Conservation (phyloP, 2,113 vertebrate genomes). For the Seriola quinqueradiata region DNA sequence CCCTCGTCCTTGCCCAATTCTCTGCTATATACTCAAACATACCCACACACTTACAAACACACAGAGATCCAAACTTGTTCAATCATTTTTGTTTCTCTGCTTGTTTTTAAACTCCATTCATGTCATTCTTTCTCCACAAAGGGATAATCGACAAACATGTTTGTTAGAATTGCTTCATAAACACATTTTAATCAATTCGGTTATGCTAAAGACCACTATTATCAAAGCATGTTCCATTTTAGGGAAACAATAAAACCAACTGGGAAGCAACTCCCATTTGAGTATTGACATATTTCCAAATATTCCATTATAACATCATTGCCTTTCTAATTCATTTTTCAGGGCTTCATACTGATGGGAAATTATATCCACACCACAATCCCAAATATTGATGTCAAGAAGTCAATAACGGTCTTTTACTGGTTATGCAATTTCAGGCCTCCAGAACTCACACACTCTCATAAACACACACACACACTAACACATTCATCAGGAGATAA, state of each 20-base stretch:
- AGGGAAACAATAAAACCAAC: conserved; percentile 30
- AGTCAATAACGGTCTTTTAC: conserved; percentile 38
- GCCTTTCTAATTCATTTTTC: conserved; percentile 50
- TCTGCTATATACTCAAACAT: conserved; percentile 10
- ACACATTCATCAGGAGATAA: not conserved
- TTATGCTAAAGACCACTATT: conserved; percentile 2
- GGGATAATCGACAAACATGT: not conserved
- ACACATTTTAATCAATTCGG: conserved; percentile 43
- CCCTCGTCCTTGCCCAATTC: not conserved
- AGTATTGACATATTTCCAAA: conserved; percentile 47
- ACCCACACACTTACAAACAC: not conserved
- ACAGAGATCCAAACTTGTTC: not conserved
- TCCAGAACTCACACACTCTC: not conserved
- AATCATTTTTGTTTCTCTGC: not conserved
- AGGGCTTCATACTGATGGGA: conserved; percentile 24
- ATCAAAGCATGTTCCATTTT: conserved; percentile 31
- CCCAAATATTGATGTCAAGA: conserved; percentile 45
- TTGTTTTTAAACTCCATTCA: conserved; percentile 19
- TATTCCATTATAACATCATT: conserved; percentile 38
- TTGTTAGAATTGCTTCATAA: conserved; percentile 28
- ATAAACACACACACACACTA: not conserved
- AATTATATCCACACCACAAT: conserved; percentile 26
- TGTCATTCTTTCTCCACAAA: conserved; percentile 11
- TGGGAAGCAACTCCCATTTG: conserved; percentile 19
- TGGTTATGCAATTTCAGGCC: not conserved